Evolutionary conservation across 2,888 invertebrate genomes (phyloP).

Genomic region (Meiosimyza decipiens): DNA sequence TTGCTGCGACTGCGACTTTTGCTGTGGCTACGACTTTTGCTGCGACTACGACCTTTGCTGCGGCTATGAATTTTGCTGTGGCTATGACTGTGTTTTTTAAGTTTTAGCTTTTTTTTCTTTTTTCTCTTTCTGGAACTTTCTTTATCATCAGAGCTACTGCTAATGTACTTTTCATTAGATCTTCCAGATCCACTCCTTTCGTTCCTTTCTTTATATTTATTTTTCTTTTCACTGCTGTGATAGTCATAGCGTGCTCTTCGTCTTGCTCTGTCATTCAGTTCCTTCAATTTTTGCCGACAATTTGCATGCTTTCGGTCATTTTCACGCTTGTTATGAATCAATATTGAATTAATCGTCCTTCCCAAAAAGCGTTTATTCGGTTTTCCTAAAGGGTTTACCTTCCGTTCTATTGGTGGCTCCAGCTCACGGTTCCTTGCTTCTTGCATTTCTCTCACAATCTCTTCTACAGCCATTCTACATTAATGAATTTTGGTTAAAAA

Average conservation of each 20-base stretch:
- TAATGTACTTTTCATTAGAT: conserved; percentile 31
- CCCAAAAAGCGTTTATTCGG: conserved; percentile 60
- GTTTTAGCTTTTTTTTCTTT: conserved; percentile 27
- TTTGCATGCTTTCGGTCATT: conserved; percentile 48
- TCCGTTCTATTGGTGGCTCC: conserved; percentile 49
- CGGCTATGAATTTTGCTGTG: conserved; percentile 5
- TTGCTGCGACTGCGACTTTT: conserved; percentile 33
- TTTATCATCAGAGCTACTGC: conserved; percentile 24
- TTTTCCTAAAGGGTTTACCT: conserved; percentile 57
- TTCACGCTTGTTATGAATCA: conserved; percentile 56
- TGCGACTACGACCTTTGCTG: conserved; percentile 34
- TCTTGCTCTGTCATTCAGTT: conserved; percentile 51
- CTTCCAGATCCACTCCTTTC: conserved; percentile 29
- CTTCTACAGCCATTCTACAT: conserved; percentile 55
- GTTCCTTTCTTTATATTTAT: conserved; percentile 20
- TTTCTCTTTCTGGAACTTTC: conserved; percentile 13
- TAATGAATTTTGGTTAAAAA: background rate
- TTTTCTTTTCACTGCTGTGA: conserved; percentile 35
- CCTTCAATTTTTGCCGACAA: conserved; percentile 54
- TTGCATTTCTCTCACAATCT: conserved; percentile 53
- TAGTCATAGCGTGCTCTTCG: conserved; percentile 42
- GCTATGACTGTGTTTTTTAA: conserved; percentile 18
- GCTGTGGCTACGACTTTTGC: conserved; percentile 38
- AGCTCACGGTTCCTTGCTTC: conserved; percentile 29
- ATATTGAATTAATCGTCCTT: conserved; percentile 54